A percentile compares a stretch with the other conserved stretches of the same genome.
Evolutionary conservation across 2,888 invertebrate species (phyloP).

Genomic region (Hydraecia micacea): DNA sequence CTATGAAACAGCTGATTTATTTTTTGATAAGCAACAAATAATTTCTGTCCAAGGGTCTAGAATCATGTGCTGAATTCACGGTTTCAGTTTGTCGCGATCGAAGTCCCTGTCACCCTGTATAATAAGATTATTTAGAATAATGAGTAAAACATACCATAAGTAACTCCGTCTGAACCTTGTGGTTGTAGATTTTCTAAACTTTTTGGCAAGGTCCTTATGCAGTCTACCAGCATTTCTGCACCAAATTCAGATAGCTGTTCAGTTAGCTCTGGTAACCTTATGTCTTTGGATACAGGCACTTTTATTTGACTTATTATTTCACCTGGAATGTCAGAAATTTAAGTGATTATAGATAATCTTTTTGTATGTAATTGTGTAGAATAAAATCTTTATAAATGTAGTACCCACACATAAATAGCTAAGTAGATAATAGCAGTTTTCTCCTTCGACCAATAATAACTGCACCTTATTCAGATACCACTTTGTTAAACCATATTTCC

Average conservation of each 20-base stretch:
- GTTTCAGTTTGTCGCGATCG: not conserved
- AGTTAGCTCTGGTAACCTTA: conserved; percentile 92
- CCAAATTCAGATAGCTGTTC: conserved; percentile 92
- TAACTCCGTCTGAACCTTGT: conserved; percentile 91
- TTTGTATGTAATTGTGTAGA: not conserved
- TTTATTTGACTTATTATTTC: conserved; percentile 91
- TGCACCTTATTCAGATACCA: not conserved
- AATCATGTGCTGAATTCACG: not conserved
- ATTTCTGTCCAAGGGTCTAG: not conserved
- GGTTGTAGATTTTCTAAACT: conserved; percentile 90
- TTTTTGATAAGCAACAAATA: not conserved
- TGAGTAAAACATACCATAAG: conserved; percentile 91
- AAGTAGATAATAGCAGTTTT: not conserved
- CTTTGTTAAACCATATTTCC: not conserved
- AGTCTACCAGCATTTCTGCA: conserved; percentile 92
- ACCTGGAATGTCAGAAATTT: conserved; percentile 76
- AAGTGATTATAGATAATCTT: not conserved
- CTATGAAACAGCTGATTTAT: not conserved
- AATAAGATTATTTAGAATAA: not conserved
- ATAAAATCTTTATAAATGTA: not conserved
- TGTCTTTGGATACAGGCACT: conserved; percentile 89
- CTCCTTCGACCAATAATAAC: not conserved
- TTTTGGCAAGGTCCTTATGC: conserved; percentile 90
- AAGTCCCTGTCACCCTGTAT: not conserved
- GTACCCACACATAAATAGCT: not conserved